These are phyloP conservation scores for Hemaris fuciformis DNA, from an alignment of 2,888 invertebrate species.

Conservation along the genomic window DNA sequence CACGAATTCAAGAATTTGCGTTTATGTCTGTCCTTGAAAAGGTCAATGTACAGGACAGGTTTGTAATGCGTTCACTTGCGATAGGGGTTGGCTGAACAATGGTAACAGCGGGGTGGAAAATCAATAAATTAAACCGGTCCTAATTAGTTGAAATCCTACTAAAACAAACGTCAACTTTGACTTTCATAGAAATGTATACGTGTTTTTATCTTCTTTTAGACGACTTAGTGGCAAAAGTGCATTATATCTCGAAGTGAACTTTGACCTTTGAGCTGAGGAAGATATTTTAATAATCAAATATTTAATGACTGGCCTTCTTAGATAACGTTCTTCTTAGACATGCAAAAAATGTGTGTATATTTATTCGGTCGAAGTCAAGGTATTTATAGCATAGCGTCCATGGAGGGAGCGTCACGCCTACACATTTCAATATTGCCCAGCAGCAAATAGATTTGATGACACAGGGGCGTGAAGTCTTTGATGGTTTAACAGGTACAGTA, in stretches of 20 bases:
- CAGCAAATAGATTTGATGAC: neutral
- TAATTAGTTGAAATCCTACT: neutral
- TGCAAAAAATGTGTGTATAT: neutral
- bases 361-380: neutral
- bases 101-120: neutral
- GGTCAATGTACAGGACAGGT: conserved; percentile 7
- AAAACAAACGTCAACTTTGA: neutral
- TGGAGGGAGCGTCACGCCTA: neutral
- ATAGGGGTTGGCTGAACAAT: neutral
- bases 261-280: too few species aligned
- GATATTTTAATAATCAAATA: too few species aligned
- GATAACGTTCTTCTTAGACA: too few species aligned
- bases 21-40: conserved; percentile 6
- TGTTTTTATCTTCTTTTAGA: neutral
- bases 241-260: too few species aligned
- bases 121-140: neutral
- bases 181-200: neutral
- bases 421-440: neutral
- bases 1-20: neutral
- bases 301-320: too few species aligned
- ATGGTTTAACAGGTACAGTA: neutral
- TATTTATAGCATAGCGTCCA: neutral
- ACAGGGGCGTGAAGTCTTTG: neutral
- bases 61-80: neutral
- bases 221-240: too few species aligned